These are phyloP conservation scores for Cephus rjabovi DNA, from an alignment of 2,888 invertebrate species.

Conservation along the genomic window DNA sequence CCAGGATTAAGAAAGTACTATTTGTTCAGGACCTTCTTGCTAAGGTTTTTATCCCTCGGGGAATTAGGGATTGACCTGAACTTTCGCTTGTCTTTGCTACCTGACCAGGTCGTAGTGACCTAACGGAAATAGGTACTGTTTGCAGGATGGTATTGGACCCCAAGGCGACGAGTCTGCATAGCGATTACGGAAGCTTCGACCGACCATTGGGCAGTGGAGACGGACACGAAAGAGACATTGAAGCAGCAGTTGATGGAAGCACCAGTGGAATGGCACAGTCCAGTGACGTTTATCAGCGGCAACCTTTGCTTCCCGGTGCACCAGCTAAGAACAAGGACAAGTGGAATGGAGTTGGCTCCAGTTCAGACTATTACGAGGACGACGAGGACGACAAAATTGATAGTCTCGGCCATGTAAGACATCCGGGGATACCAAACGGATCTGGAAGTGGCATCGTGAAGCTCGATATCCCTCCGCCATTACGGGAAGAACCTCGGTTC, in stretches of 20 bases:
- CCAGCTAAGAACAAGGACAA: constrained; percentile 67
- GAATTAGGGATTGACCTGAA: not conserved
- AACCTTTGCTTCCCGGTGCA: constrained; percentile 70
- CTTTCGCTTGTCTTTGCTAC: not conserved
- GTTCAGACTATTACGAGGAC: constrained; percentile 67
- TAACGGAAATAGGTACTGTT: constrained; percentile 30
- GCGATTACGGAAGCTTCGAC: constrained; percentile 75
- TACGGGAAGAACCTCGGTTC: constrained; percentile 80
- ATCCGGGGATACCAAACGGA: constrained; percentile 57
- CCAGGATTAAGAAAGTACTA: not conserved
- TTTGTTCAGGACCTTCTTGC: not conserved
- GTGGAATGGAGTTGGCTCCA: constrained; percentile 66
- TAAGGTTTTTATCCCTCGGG: not conserved
- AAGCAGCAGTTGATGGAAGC: constrained; percentile 64
- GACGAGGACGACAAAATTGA: constrained; percentile 68
- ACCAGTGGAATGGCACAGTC: constrained; percentile 64
- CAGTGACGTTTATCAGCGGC: constrained; percentile 72
- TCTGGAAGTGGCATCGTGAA: constrained; percentile 70
- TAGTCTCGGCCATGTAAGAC: constrained; percentile 53
- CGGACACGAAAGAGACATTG: constrained; percentile 62
- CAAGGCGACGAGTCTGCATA: constrained; percentile 69
- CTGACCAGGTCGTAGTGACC: not conserved
- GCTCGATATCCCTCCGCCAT: constrained; percentile 75
- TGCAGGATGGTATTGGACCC: constrained; percentile 76
- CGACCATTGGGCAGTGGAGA: constrained; percentile 61